Percentiles rank a stretch among this genome's conserved stretches.
Evolutionary conservation across 2,888 invertebrate species (phyloP).

Genomic region (Drosophila merina): DNA sequence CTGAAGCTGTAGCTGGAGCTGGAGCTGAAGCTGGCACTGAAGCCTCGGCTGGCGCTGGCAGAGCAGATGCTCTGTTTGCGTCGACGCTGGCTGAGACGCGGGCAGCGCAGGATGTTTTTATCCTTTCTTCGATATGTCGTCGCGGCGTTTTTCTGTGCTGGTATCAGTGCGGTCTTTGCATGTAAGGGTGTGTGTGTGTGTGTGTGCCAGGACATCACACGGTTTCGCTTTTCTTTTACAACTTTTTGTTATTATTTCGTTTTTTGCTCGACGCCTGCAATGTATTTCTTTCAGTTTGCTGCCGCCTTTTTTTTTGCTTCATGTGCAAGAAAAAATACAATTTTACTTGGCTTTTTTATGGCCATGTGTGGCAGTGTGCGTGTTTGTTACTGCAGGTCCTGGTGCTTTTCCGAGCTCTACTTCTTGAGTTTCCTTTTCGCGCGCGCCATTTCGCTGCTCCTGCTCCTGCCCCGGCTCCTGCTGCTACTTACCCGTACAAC

Average conservation of each 20-base stretch:
- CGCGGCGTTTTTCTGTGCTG: constrained; percentile 48
- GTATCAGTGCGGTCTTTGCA: constrained; percentile 16
- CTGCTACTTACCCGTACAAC: constrained; percentile 56
- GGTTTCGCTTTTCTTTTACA: constrained; percentile 79
- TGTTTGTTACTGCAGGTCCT: constrained; percentile 39
- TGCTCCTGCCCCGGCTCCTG: constrained; percentile 19
- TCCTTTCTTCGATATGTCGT: constrained; percentile 77
- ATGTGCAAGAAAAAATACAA: constrained; percentile 66
- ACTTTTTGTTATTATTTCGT: constrained; percentile 78
- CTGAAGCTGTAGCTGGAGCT: constrained; percentile 34
- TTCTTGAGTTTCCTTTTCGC: constrained; percentile 75
- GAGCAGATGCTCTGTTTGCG: constrained; percentile 9
- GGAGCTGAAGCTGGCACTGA: constrained; percentile 17
- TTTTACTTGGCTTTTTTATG: constrained; percentile 66
- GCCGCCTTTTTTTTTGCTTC: constrained; percentile 62
- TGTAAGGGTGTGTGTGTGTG: constrained; percentile 55
- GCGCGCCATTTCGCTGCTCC: constrained; percentile 67
- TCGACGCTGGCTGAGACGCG: constrained; percentile 25
- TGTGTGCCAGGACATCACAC: constrained; percentile 76
- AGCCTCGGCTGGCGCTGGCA: constrained; percentile 4
- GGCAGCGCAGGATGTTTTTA: constrained; percentile 65
- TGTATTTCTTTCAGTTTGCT: constrained; percentile 75
- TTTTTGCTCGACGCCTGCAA: constrained; percentile 70
- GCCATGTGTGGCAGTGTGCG: constrained; percentile 29
- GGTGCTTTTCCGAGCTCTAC: constrained; percentile 49